Evolutionary conservation across 2,888 invertebrate genomes (phyloP).

Genomic region (Nycteola revayana): DNA sequence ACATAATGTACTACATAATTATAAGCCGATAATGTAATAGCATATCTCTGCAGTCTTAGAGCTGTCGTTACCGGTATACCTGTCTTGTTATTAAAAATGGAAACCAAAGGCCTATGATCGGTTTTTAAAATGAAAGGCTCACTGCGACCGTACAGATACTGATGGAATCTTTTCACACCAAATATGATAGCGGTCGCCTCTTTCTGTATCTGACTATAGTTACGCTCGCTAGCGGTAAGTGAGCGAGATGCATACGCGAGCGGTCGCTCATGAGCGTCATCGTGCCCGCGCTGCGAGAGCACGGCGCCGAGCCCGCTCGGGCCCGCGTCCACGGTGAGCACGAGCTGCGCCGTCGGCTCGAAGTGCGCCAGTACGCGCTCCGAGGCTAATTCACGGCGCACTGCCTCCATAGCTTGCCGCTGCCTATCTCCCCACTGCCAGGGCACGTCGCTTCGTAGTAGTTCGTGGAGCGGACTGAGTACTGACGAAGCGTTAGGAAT

Average conservation of each 20-base stretch:
- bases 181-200: conserved; percentile 13
- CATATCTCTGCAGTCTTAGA: conserved; percentile 8
- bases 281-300: background rate
- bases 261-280: background rate
- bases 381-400: background rate
- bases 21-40: conserved; percentile 1
- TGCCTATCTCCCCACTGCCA: background rate
- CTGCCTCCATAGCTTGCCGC: background rate
- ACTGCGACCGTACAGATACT: conserved; percentile 6
- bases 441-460: background rate
- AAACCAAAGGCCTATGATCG: conserved; percentile 2
- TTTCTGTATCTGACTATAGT: conserved; percentile 15
- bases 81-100: conserved; percentile 5
- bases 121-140: conserved; percentile 11
- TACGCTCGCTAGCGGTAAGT: conserved; percentile 5
- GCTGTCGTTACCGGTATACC: conserved; percentile 12
- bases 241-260: conserved; percentile 1
- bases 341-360: background rate
- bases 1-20: conserved; percentile 4
- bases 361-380: background rate
- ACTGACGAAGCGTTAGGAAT: conserved; percentile 19
- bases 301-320: conserved; percentile 1
- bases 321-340: background rate
- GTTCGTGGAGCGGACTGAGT: background rate
- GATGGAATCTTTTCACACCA: conserved; percentile 9